Base-by-base conservation (phyloP, 2,888 invertebrate genomes). In the Venustoraphidia nigricollis region DNA sequence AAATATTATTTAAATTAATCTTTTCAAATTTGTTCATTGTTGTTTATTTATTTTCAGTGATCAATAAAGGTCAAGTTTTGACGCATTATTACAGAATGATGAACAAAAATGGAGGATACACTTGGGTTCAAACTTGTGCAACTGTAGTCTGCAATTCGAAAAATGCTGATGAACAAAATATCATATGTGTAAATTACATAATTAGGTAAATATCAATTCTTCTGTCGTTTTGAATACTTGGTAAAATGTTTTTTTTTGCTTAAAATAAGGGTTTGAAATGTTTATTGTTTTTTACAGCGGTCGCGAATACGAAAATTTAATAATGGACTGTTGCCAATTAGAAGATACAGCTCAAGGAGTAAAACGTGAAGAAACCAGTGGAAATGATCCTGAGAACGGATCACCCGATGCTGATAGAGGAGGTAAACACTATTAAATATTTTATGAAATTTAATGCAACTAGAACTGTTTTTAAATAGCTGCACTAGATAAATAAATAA, bases 111-210 rank as follows among this genome's bases (percentile, higher is more conserved):
- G 95, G 95, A 8, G 96, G 96, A 36, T 96, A 86, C 70, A 91
- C 93, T 47, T 96, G 95, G 95, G 70, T 96, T 60, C 95, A 95
- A 69, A 93, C 92, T 1, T 96, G 95, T 66, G 95, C 95, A 51
- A 96, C 95, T 0, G 91, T 95, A 41, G 89, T 96, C 49, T 94
- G 92, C 70, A 93, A 86, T 62, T 84, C 89, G 46, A 96, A 95
- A 70, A 94, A 93, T 62, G 88, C 90, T 8, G 95, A 96, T 53
- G 95, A 96, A 64, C 94, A 95, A 68, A 95, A 92, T 63, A 92
- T 96, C 58, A 93, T 96, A 55, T 94, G 94, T 64, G 93, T 96
- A 60, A 94, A 95, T 71, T 95, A 95, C 68, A 91, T 96, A 53
- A 85, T 96, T 61, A 94, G 92, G 93, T 93, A 70, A 69, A 65